These are phyloP conservation scores for Ephialtes manifestator DNA, from an alignment of 2,888 invertebrate species.

Conservation along the genomic window DNA sequence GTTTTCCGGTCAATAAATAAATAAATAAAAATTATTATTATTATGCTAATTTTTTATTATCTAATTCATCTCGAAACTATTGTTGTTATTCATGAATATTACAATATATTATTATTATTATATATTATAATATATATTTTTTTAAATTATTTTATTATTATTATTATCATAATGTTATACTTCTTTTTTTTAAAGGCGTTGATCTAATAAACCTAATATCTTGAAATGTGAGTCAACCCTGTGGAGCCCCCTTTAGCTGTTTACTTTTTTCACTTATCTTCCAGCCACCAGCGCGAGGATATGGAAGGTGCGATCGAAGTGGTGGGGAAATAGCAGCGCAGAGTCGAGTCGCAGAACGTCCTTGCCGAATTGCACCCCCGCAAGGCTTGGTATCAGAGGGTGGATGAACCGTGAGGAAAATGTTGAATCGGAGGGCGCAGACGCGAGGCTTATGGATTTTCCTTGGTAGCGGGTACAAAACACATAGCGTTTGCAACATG, in stretches of 20 bases:
- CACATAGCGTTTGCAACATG: conserved; percentile 53
- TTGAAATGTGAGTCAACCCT: background rate
- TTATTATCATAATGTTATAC: no score
- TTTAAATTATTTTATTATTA: no score
- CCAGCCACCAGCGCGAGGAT: background rate
- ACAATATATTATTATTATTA: no score
- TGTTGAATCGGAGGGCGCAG: conserved; percentile 78
- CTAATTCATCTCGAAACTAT: no score
- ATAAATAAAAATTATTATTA: no score
- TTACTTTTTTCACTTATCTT: background rate
- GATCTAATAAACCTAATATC: no score
- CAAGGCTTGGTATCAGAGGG: conserved; percentile 1
- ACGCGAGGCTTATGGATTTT: conserved; percentile 85
- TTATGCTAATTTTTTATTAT: no score
- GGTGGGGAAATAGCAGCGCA: background rate
- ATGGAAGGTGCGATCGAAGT: background rate
- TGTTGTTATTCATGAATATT: no score
- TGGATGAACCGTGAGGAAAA: conserved; percentile 57
- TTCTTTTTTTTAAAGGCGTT: no score
- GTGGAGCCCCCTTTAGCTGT: background rate
- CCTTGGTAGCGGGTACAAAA: conserved; percentile 73
- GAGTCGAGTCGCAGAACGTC: conserved; percentile 11
- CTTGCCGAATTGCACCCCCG: conserved; percentile 31
- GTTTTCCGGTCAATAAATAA: no score
- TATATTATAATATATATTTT: no score